phyloP scores from a whole-genome alignment of 2,888 invertebrate genomes.

The Aromia moschata region DNA sequence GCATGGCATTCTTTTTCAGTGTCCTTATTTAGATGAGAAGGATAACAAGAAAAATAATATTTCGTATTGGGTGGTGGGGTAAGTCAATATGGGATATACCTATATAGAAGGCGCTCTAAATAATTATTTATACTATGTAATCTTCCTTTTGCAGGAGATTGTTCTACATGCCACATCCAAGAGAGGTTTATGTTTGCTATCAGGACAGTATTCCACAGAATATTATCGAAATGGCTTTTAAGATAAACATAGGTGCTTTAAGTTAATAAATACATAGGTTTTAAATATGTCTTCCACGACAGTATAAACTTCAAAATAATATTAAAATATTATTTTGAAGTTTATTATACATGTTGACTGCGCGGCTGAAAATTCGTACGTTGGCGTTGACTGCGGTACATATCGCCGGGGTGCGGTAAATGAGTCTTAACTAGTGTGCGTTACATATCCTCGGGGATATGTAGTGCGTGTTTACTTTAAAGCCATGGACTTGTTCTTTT shows the following conservation, averaged over 20 bases:
- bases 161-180: conserved; percentile 78
- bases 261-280: conserved; percentile 4
- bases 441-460: no score
- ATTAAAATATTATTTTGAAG: no score
- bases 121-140: no score
- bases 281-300: neutral
- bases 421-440: no score
- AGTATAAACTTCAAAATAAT: no score
- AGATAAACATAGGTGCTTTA: conserved; percentile 54
- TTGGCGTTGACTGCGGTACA: no score
- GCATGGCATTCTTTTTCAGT: conserved; percentile 81
- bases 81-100: conserved; percentile 57
- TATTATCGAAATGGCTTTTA: conserved; percentile 87
- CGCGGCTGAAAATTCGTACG: no score
- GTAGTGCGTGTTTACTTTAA: no score
- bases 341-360: no score
- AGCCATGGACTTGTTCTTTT: no score
- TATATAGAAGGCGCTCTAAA: no score
- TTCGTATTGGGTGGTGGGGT: conserved; percentile 85
- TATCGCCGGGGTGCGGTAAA: no score
- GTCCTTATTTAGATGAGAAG: conserved; percentile 62
- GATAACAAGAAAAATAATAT: conserved; percentile 63
- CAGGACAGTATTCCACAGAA: conserved; percentile 88
- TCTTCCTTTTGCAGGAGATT: conserved; percentile 67
- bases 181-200: conserved; percentile 89